A percentile compares a stretch with the other conserved stretches of the same genome.
phyloP scores from a whole-genome alignment of 1,140 invertebrate genomes.

The Lepidurus packardi region DNA sequence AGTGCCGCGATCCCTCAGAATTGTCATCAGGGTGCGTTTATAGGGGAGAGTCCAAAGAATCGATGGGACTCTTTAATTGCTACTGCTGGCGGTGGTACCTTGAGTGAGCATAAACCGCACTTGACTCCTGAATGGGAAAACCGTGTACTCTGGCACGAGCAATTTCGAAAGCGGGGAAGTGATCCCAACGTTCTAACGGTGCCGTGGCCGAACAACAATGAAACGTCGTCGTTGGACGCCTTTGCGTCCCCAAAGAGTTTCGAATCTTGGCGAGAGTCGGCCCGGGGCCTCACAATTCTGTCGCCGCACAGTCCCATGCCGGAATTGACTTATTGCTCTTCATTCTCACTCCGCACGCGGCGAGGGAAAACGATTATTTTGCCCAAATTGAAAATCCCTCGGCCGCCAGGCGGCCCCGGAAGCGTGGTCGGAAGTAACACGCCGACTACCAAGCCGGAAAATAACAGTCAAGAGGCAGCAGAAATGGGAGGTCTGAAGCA shows the following conservation, averaged over 20 bases:
- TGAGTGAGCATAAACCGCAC: no score
- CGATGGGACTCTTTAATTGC: not conserved
- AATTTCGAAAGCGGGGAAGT: not conserved
- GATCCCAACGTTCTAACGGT: not conserved
- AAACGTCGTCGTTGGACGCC: not conserved
- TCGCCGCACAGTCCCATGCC: conserved; percentile 28
- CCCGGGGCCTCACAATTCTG: conserved; percentile 11
- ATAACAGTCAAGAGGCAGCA: not conserved
- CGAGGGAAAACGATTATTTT: conserved; percentile 65
- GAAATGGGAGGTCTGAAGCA: not conserved
- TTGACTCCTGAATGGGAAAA: not conserved
- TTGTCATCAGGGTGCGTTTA: not conserved
- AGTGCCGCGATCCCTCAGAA: not conserved
- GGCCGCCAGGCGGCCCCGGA: conserved; percentile 59
- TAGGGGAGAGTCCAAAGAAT: not conserved
- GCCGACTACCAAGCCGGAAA: not conserved
- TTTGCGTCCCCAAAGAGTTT: not conserved
- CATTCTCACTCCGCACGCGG: conserved; percentile 51
- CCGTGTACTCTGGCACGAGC: not conserved
- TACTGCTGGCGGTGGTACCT: not conserved
- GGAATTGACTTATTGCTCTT: conserved; percentile 25
- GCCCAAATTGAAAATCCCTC: conserved; percentile 64
- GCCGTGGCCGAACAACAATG: not conserved
- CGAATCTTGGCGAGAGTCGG: not conserved
- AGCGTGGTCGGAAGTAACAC: not conserved